These are phyloP conservation scores for Drosophila greeni DNA, from an alignment of 2,888 invertebrate species.

Conservation along the genomic window DNA sequence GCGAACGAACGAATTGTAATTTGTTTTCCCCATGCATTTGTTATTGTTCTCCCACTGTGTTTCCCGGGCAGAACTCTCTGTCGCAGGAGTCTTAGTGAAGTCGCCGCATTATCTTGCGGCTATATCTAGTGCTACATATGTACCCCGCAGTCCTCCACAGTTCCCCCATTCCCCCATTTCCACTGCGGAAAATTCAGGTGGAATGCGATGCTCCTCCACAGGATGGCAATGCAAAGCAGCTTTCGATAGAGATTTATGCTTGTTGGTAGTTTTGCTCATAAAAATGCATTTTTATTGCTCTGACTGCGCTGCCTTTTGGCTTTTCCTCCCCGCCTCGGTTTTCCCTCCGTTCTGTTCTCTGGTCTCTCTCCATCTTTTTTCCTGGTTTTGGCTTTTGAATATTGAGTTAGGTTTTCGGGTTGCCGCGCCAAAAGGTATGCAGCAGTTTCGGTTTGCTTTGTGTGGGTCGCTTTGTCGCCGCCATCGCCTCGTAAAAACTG, in stretches of 20 bases:
- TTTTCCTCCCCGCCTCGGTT: neutral
- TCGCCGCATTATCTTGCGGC: conserved; percentile 64
- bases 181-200: conserved; percentile 24
- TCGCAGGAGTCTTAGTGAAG: conserved; percentile 65
- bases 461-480: conserved; percentile 50
- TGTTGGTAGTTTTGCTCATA: conserved; percentile 74
- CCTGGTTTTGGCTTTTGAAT: conserved; percentile 58
- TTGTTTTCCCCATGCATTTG: conserved; percentile 72
- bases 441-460: conserved; percentile 31
- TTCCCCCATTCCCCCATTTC: conserved; percentile 11
- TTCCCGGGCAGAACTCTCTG: conserved; percentile 21
- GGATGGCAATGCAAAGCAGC: conserved; percentile 69
- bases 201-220: conserved; percentile 23
- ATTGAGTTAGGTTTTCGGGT: conserved; percentile 66
- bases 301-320: conserved; percentile 51
- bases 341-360: neutral
- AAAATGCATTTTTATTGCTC: conserved; percentile 74
- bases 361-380: conserved; percentile 15
- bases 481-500: conserved; percentile 68
- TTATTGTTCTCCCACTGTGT: conserved; percentile 60
- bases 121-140: conserved; percentile 50
- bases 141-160: neutral
- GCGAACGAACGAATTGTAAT: conserved; percentile 64
- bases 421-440: conserved; percentile 51
- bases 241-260: conserved; percentile 73